Evolutionary conservation across 2,888 invertebrate genomes (phyloP).

Genomic region (Temnothorax rugatulus): DNA sequence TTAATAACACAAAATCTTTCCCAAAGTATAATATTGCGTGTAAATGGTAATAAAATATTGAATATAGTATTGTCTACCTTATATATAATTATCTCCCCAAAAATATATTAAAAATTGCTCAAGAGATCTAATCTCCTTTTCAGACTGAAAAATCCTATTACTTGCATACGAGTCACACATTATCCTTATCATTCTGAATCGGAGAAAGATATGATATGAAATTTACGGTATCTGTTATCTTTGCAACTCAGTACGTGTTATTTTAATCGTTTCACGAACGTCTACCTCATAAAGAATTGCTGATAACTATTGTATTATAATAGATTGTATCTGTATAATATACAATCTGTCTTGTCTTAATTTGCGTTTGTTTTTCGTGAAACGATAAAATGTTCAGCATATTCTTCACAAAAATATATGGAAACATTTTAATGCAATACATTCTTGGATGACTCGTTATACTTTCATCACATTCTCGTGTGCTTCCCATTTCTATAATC

Average conservation of each 20-base stretch:
- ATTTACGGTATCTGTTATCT: constrained; percentile 27
- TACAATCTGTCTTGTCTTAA: background rate
- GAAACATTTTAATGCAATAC: constrained; percentile 9
- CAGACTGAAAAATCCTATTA: background rate
- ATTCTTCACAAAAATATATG: constrained; percentile 48
- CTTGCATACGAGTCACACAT: constrained; percentile 8
- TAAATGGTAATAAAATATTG: background rate
- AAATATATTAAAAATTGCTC: background rate
- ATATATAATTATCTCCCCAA: background rate
- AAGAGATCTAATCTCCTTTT: background rate
- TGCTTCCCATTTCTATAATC: background rate
- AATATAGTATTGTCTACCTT: background rate
- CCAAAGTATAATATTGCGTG: background rate
- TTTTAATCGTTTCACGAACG: constrained; percentile 22
- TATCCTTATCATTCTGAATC: constrained; percentile 29
- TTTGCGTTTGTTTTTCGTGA: background rate
- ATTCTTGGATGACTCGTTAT: constrained; percentile 29
- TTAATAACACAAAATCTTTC: background rate
- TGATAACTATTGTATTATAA: background rate
- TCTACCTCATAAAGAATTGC: constrained; percentile 6
- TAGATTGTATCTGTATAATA: background rate
- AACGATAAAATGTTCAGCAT: constrained; percentile 8
- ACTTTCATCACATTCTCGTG: constrained; percentile 30
- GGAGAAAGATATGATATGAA: constrained; percentile 52
- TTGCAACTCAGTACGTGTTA: constrained; percentile 16